Base-by-base conservation (phyloP, 2,888 invertebrate species). In the Pollenia angustigena region DNA sequence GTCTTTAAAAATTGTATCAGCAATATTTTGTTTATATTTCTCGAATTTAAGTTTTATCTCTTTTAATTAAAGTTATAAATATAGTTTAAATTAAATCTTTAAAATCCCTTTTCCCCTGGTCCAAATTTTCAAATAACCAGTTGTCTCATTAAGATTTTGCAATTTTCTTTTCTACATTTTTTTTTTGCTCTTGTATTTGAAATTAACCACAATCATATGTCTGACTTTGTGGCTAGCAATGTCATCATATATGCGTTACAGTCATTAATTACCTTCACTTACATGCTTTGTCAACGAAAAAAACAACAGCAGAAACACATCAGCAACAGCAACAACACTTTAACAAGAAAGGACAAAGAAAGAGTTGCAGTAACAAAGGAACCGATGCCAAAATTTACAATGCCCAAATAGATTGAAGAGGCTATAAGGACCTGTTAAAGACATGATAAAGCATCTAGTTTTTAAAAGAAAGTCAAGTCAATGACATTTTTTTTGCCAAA, bases 211-310 rank as follows among this genome's bases (percentile, higher is more conserved):
- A 86, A 76, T 83, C 80, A 76, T 80, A 74, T 83, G 83, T 85
- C 82, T 75, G 81, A 82, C 79, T 82, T 85, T 80, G 79, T 64
- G 75, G 86, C 76, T 83, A 80, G 80, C 64, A 75, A 80, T 83
- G 86, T 86, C 86, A 86, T 83, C 83, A 71, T 86, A 83, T 82
- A 82, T 85, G 85, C 85, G 82, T 81, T 85, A 74, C 58, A 75
- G 78, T 81, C 87, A 87, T 87, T 85, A 87, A 83, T 87, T 87
- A 87, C 83, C 87, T 85, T 87, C 87, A 87, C 79, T 85, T 64
- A 71, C 85, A 80, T 68, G 74, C 84, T 69, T 69, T 85, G 85
- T 82, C 85, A 85, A 76, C 72, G 50, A 66, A n/a, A 58, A 52
- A 23, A 68, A 18, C 44, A 62, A 69, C 18, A n/a, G 6, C 46